Percentiles rank a stretch among this genome's conserved stretches.
These are phyloP conservation scores for Stegophylla sp. DNA, from an alignment of 2,888 invertebrate species.

Conservation along the genomic window DNA sequence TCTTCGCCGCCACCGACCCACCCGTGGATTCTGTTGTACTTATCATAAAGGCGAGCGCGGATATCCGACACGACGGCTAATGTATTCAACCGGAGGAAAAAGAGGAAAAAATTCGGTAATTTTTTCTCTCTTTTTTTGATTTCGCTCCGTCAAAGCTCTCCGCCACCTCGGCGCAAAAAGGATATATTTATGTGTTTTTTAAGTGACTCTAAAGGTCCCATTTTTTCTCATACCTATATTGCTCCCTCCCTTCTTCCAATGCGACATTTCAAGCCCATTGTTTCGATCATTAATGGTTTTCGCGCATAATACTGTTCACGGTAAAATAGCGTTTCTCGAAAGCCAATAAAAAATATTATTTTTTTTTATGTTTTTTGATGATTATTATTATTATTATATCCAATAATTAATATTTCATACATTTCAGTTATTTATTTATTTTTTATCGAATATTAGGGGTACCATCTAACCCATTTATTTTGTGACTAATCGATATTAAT, in stretches of 20 bases:
- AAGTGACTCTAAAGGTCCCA: constrained; percentile 43
- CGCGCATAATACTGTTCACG: background rate
- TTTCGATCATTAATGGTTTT: constrained; percentile 34
- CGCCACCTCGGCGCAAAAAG: background rate
- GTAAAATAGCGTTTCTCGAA: background rate
- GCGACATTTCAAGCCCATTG: background rate
- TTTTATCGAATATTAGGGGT: too few relatives aligned
- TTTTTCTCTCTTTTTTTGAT: constrained; percentile 24
- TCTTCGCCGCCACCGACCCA: constrained; percentile 32
- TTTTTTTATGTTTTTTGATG: background rate
- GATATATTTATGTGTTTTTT: constrained; percentile 54
- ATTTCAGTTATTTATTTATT: background rate
- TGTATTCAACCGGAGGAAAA: constrained; percentile 43
- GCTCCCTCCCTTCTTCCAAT: background rate
- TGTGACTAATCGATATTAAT: too few relatives aligned
- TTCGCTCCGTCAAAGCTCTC: constrained; percentile 11
- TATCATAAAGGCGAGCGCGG: constrained; percentile 49
- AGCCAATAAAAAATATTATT: constrained; percentile 16
- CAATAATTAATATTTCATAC: background rate
- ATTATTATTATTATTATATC: background rate
- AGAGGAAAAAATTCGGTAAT: constrained; percentile 36
- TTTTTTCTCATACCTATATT: constrained; percentile 3
- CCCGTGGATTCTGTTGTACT: constrained; percentile 22
- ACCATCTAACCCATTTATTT: too few relatives aligned
- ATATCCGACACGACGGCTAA: constrained; percentile 49